Percentiles rank a stretch among this genome's conserved stretches.
Conservation (phyloP, 2,797 vertebrate species). For the Chelonia mydas region DNA sequence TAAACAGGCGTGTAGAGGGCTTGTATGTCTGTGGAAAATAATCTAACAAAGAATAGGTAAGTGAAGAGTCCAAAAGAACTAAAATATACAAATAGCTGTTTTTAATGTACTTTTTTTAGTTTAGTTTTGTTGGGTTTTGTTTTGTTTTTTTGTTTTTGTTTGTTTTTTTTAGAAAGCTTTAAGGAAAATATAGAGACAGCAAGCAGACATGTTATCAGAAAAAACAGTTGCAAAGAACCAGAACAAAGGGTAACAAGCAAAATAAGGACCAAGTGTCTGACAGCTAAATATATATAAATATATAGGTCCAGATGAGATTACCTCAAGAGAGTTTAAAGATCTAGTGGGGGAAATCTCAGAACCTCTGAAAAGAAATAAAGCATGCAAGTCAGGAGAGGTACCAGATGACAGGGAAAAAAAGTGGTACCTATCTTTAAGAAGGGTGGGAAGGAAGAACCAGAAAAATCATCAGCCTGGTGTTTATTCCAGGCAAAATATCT, state of each 20-base stretch:
- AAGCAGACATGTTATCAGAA: background rate
- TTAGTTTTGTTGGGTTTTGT: background rate
- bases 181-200: background rate
- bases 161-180: background rate
- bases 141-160: background rate
- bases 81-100: background rate
- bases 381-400: background rate
- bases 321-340: background rate
- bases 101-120: background rate
- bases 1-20: background rate
- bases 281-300: background rate
- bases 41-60: background rate
- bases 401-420: background rate
- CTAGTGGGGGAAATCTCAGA: background rate
- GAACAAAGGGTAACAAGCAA: background rate
- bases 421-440: background rate
- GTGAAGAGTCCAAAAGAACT: background rate
- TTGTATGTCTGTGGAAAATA: background rate
- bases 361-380: background rate
- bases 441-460: background rate
- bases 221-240: background rate
- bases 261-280: background rate
- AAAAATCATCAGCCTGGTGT: background rate
- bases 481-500: background rate
- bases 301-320: fast-evolving